Evolutionary conservation across 2,113 vertebrate species (phyloP).

Genomic region (Cyanoramphus novaezelandiae): DNA sequence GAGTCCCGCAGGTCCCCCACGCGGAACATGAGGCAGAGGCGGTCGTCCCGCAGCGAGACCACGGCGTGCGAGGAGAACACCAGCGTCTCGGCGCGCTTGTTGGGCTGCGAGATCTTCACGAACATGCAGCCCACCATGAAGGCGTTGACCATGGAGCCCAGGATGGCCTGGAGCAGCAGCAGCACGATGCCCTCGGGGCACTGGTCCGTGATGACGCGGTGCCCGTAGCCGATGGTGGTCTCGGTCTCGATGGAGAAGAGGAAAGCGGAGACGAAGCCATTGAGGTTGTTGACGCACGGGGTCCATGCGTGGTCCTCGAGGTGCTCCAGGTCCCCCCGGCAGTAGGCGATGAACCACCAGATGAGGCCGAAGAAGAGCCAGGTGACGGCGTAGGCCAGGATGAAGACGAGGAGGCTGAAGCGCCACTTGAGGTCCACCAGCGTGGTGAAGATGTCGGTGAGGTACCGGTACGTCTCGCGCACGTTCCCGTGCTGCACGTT

Average conservation of each 20-base stretch:
- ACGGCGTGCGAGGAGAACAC: slow-evolving; percentile 90
- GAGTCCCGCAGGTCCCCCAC: slow-evolving; percentile 88
- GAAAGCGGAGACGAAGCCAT: slow-evolving; percentile 94
- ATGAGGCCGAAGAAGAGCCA: slow-evolving; percentile 98
- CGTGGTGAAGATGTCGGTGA: slow-evolving; percentile 97
- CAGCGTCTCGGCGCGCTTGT: slow-evolving; percentile 85
- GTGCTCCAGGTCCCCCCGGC: slow-evolving; percentile 94
- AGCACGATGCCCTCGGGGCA: slow-evolving; percentile 94
- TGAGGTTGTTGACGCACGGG: slow-evolving; percentile 95
- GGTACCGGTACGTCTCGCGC: slow-evolving; percentile 92
- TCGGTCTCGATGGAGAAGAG: slow-evolving; percentile 98
- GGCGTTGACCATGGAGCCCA: slow-evolving; percentile 97
- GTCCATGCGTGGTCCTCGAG: slow-evolving; percentile 91
- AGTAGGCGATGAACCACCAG: slow-evolving; percentile 97
- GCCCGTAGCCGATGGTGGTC: slow-evolving; percentile 95
- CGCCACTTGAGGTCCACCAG: slow-evolving; percentile 97
- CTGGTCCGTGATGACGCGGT: slow-evolving; percentile 95
- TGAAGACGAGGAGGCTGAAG: slow-evolving; percentile 94
- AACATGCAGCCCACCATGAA: slow-evolving; percentile 96
- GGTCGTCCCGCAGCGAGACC: slow-evolving; percentile 81
- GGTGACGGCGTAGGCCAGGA: slow-evolving; percentile 93
- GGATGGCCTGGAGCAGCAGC: slow-evolving; percentile 92
- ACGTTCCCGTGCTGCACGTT: slow-evolving; percentile 95
- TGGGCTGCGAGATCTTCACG: slow-evolving; percentile 90
- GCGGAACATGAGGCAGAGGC: slow-evolving; percentile 87